Percentiles rank a stretch among this genome's conserved stretches.
Evolutionary conservation across 2,888 invertebrate genomes (phyloP).

Genomic region (Atethmia centrago): DNA sequence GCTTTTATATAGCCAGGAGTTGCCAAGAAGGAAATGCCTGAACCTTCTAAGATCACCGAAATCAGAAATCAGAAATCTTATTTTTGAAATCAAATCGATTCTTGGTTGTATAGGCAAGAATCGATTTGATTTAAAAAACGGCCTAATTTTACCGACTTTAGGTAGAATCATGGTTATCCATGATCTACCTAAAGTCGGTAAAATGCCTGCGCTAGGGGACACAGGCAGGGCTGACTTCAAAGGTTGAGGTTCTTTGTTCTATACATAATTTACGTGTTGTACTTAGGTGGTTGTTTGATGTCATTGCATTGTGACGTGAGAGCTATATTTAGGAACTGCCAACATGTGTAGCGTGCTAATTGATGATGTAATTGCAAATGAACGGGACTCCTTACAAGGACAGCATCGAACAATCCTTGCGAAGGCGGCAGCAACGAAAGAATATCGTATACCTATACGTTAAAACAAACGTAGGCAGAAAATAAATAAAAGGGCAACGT

Average conservation of each 20-base stretch:
- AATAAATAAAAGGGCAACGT: neutral
- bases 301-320: slow-evolving; percentile 5
- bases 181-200: neutral
- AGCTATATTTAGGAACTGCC: slow-evolving; percentile 17
- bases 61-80: neutral
- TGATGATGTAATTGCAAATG: slow-evolving; percentile 40
- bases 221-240: neutral
- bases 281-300: neutral
- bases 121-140: no score
- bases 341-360: slow-evolving; percentile 27
- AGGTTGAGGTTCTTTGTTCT: neutral
- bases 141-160: no score
- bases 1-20: no score
- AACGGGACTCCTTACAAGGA: slow-evolving; percentile 12
- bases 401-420: neutral
- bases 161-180: no score
- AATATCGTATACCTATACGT: neutral
- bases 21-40: no score
- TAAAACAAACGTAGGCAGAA: neutral
- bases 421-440: neutral
- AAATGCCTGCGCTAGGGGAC: neutral
- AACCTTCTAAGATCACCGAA: neutral
- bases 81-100: neutral
- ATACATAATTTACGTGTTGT: no score
- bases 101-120: no score